These are phyloP conservation scores for Tichodroma muraria DNA, from an alignment of 2,113 vertebrate genomes.

Conservation along the genomic window DNA sequence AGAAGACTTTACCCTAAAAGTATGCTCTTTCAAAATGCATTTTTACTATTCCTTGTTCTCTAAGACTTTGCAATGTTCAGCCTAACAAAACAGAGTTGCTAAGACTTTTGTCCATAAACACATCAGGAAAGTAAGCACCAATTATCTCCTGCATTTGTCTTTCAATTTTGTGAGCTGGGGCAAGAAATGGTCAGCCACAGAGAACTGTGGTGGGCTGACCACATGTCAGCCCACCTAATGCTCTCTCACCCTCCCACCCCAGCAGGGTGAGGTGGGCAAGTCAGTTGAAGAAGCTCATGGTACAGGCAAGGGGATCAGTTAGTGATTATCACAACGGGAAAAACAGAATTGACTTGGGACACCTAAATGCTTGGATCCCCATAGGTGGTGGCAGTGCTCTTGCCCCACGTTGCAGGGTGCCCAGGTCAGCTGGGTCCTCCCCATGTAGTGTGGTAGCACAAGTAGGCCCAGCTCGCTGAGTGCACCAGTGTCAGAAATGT, in stretches of 20 bases:
- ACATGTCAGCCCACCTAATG: rapidly evolving
- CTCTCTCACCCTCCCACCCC: neutral
- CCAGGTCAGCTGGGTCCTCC: too few species aligned
- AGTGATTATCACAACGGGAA: rapidly evolving
- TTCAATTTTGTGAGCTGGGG: neutral
- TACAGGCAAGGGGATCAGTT: too few species aligned
- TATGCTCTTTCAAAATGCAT: neutral
- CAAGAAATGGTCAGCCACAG: neutral
- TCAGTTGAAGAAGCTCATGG: neutral
- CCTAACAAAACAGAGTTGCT: neutral
- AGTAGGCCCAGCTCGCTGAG: neutral
- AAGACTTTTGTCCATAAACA: neutral
- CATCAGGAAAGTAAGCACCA: neutral
- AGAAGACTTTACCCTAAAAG: neutral
- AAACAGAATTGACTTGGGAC: neutral
- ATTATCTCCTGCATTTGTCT: neutral
- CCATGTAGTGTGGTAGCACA: neutral
- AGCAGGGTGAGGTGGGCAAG: neutral
- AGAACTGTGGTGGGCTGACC: neutral
- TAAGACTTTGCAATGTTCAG: neutral
- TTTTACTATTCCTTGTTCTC: neutral
- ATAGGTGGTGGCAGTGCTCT: neutral
- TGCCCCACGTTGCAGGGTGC: too few species aligned
- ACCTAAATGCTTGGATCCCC: neutral
- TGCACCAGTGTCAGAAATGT: too few species aligned